Evolutionary conservation across 2,888 invertebrate genomes (phyloP).

Genomic region (Volucella inflata): DNA sequence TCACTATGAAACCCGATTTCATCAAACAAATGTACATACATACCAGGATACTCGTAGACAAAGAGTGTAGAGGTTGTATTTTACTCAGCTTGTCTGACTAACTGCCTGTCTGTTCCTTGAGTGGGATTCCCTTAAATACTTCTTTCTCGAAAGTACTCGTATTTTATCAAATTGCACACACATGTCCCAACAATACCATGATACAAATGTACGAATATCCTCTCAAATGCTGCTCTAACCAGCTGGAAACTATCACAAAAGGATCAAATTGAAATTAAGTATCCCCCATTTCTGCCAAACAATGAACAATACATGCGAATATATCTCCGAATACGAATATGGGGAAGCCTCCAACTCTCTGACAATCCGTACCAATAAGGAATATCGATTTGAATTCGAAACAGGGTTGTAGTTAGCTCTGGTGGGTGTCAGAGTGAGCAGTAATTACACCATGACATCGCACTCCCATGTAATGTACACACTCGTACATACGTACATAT

Average conservation of each 20-base stretch:
- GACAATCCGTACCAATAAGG: no score
- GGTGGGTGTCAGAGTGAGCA: conserved; percentile 6
- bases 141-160: conserved; percentile 41
- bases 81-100: background rate
- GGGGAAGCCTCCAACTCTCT: no score
- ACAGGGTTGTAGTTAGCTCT: background rate
- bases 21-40: conserved; percentile 35
- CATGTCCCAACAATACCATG: background rate
- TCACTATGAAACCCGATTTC: conserved; percentile 16
- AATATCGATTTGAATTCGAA: conserved; percentile 38
- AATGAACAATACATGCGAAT: conserved; percentile 44
- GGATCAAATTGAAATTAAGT: conserved; percentile 74
- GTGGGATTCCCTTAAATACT: conserved; percentile 23
- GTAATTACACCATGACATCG: conserved; percentile 59
- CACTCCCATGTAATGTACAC: background rate
- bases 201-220: no score
- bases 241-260: conserved; percentile 72
- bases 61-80: no score
- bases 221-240: conserved; percentile 32
- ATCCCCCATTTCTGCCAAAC: conserved; percentile 53
- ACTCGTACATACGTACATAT: conserved; percentile 5
- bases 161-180: conserved; percentile 49
- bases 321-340: conserved; percentile 2
- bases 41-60: conserved; percentile 37
- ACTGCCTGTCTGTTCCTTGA: background rate